phyloP scores from a whole-genome alignment of 37 sponge, comb jelly and placozoan species.

The Cladorhizidae sp. region DNA sequence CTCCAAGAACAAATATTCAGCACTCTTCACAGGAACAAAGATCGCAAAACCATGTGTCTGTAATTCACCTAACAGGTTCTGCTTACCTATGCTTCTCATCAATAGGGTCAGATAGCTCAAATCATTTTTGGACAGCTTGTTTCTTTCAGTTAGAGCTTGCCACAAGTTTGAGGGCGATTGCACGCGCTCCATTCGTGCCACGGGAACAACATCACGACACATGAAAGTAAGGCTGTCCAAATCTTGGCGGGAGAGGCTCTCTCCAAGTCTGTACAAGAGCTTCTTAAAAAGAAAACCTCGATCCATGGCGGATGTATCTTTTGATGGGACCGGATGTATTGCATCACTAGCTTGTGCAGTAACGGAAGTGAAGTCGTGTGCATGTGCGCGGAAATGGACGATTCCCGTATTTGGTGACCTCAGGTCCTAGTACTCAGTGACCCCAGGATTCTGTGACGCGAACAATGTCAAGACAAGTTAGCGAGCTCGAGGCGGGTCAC shows the following conservation, averaged over 20 bases:
- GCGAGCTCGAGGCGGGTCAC: too few relatives aligned
- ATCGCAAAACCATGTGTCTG: background rate
- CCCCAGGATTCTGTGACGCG: too few relatives aligned
- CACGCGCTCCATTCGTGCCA: slow-evolving; percentile 38
- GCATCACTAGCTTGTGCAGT: too few relatives aligned
- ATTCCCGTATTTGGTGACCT: too few relatives aligned
- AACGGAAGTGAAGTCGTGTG: too few relatives aligned
- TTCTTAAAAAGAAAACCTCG: slow-evolving; percentile 4
- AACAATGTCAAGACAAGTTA: too few relatives aligned
- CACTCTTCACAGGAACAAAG: background rate
- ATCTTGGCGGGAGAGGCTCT: slow-evolving; percentile 36
- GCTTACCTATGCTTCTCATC: slow-evolving; percentile 11
- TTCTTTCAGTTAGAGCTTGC: slow-evolving; percentile 58
- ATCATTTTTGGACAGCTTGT: slow-evolving; percentile 38
- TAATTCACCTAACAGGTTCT: slow-evolving; percentile 9
- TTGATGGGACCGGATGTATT: too few relatives aligned
- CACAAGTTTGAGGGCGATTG: slow-evolving; percentile 34
- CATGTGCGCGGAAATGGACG: too few relatives aligned
- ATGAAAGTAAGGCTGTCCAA: slow-evolving; percentile 55
- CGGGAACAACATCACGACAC: slow-evolving; percentile 42
- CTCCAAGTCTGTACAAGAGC: slow-evolving; percentile 19
- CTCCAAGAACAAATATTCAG: slow-evolving; percentile 22
- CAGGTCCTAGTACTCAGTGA: too few relatives aligned
- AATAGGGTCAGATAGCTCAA: slow-evolving; percentile 27
- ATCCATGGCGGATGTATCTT: too few relatives aligned